A percentile compares a stretch with the other conserved stretches of the same genome.
Evolutionary conservation across 2,797 vertebrate species (phyloP).

Genomic region (Champsocephalus gunnari): DNA sequence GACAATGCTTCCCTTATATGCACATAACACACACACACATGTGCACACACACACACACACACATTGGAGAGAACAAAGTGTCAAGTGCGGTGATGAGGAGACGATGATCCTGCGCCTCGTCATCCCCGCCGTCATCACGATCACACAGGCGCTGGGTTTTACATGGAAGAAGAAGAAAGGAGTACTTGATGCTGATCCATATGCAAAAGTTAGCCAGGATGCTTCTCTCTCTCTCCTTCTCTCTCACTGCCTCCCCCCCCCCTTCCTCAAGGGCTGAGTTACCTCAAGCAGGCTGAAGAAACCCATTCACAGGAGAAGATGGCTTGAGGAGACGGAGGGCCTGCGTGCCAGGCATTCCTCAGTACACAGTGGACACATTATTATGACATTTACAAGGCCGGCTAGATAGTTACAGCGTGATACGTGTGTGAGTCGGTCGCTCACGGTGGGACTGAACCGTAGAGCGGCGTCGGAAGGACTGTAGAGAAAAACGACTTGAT

Average conservation of each 20-base stretch:
- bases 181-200: constrained; percentile 56
- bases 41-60: constrained; percentile 47
- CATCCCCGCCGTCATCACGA: constrained; percentile 42
- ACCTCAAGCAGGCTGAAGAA: constrained; percentile 75
- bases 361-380: constrained; percentile 85
- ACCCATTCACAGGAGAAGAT: constrained; percentile 78
- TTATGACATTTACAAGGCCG: constrained; percentile 82
- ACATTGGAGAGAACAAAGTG: constrained; percentile 49
- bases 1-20: constrained; percentile 80
- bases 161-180: constrained; percentile 66
- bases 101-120: constrained; percentile 47
- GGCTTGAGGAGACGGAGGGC: constrained; percentile 73
- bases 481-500: not conserved
- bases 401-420: constrained; percentile 72
- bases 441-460: constrained; percentile 44
- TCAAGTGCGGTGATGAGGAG: constrained; percentile 44
- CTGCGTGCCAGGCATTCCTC: constrained; percentile 82
- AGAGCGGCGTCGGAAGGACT: constrained; percentile 3
- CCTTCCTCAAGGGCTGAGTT: constrained; percentile 30
- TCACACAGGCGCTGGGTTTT: constrained; percentile 33
- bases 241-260: not conserved
- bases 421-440: constrained; percentile 65
- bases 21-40: constrained; percentile 65
- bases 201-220: constrained; percentile 58
- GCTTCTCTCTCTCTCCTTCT: not conserved